These are phyloP conservation scores for Potamilus streckersoni DNA, from an alignment of 1,140 invertebrate species.

Conservation along the genomic window DNA sequence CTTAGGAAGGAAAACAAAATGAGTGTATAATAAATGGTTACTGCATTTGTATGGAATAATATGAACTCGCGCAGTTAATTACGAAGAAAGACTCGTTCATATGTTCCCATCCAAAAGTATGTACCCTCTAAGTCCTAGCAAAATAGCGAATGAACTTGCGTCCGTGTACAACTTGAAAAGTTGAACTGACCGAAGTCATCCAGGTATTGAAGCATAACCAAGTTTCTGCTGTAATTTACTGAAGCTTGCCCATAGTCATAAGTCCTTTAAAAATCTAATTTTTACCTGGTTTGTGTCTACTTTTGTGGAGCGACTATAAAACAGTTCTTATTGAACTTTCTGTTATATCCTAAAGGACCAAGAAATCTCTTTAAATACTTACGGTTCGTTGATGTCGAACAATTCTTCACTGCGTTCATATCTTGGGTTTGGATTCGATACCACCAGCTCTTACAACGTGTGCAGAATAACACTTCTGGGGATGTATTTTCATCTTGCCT, in stretches of 20 bases:
- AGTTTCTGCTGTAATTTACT: slow-evolving; percentile 19
- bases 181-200: slow-evolving; percentile 8
- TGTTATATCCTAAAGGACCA: slow-evolving; percentile 11
- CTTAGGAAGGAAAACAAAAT: no score
- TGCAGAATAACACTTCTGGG: not conserved
- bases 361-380: slow-evolving; percentile 42
- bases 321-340: slow-evolving; percentile 29
- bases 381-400: slow-evolving; percentile 37
- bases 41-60: no score
- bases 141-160: slow-evolving; percentile 7
- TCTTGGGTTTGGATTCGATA: slow-evolving; percentile 35
- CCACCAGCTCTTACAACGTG: slow-evolving; percentile 16
- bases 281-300: slow-evolving; percentile 55
- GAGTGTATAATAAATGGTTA: no score
- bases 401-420: slow-evolving; percentile 33
- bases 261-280: slow-evolving; percentile 28
- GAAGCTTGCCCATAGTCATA: slow-evolving; percentile 26
- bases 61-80: no score
- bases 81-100: no score
- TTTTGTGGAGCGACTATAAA: slow-evolving; percentile 29
- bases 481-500: not conserved
- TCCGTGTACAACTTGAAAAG: slow-evolving; percentile 13
- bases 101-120: no score
- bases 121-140: not conserved
- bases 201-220: slow-evolving; percentile 12